Evolutionary conservation across 2,888 invertebrate species (phyloP), one percentile per base, ranked within the genome.

Genomic region (Eutolmus rufibarbis): DNA sequence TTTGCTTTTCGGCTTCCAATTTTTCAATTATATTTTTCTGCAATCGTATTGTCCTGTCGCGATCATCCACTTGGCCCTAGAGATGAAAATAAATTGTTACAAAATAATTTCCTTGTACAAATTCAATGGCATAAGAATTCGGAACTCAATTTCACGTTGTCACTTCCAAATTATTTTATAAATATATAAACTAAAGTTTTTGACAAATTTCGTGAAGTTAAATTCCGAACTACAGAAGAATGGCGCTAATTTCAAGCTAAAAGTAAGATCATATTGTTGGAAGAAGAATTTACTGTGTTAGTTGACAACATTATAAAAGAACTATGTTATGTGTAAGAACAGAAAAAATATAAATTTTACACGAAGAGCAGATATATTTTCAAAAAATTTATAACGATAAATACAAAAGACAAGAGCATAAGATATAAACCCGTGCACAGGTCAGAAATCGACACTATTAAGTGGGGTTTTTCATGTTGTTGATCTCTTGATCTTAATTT

Each of bases 21-120:
- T 95, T 94, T 91, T 94, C 94, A 94, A 97, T 95, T 92, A 96
- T 95, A 91, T 95, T 95, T 93, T 97, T 97, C 92, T 97, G 94
- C 91, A 95, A 94, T 91, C 96, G 95, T 92, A 97, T 96, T 91
- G 96, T 95, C 89, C 96, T 95, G 92, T 97, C 97, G 91, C 96
- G 96, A 92, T 98, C 97, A 91, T 97, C 97, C 91, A 97, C 93
- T 94, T 97, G 97, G 90, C 97, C 94, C 94, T 96, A 92, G 89
- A 91, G 89, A 66, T 90, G 90, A 78, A 40, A n/a, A 1, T 51
- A 81, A 37, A 34, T 56, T 2, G 23, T 85, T 12, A 84, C n/a
- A 34, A 46, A 28, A 46, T 34, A 40, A 16, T 46, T 28, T 74
- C 43, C 19, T 79, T 79, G 5, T 5, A 4, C 3, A 66, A 23